phyloP scores from a whole-genome alignment of 1,140 invertebrate species.

The Hylyphantes graminicola region DNA sequence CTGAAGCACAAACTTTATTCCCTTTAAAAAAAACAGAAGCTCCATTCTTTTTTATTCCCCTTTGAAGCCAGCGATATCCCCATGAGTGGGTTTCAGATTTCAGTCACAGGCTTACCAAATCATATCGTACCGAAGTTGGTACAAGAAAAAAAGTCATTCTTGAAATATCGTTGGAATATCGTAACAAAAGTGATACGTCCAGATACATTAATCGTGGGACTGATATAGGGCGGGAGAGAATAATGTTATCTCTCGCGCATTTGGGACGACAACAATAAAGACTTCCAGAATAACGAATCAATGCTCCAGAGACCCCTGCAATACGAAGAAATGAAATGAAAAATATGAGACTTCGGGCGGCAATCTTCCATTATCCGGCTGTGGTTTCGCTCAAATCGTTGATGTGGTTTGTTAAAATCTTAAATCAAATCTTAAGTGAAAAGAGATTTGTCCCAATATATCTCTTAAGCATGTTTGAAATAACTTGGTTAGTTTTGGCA shows the following conservation, averaged over 20 bases:
- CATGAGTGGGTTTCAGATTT: conserved; percentile 28
- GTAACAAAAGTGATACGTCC: conserved; percentile 23
- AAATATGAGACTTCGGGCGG: conserved; percentile 24
- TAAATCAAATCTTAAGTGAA: too few species aligned
- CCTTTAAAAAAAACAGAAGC: neutral
- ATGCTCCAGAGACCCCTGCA: conserved; percentile 1
- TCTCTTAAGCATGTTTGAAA: too few species aligned
- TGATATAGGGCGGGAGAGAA: conserved; percentile 7
- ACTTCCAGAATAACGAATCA: conserved; percentile 12
- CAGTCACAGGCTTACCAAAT: conserved; percentile 8
- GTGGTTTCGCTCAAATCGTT: neutral
- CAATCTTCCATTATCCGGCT: neutral
- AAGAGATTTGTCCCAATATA: too few species aligned
- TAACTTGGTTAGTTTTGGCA: too few species aligned
- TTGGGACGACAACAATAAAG: conserved; percentile 31
- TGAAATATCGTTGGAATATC: conserved; percentile 31
- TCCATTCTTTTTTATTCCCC: neutral
- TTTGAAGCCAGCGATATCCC: neutral
- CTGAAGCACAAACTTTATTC: conserved; percentile 9
- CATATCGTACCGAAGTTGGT: conserved; percentile 4
- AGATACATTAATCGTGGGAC: conserved; percentile 33
- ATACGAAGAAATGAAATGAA: conserved; percentile 40
- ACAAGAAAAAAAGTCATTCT: conserved; percentile 1
- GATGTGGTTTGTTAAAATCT: too few species aligned
- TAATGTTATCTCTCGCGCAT: conserved; percentile 39